Conservation (phyloP, 1,140 invertebrate genomes). For the Drosophila parvula region DNA sequence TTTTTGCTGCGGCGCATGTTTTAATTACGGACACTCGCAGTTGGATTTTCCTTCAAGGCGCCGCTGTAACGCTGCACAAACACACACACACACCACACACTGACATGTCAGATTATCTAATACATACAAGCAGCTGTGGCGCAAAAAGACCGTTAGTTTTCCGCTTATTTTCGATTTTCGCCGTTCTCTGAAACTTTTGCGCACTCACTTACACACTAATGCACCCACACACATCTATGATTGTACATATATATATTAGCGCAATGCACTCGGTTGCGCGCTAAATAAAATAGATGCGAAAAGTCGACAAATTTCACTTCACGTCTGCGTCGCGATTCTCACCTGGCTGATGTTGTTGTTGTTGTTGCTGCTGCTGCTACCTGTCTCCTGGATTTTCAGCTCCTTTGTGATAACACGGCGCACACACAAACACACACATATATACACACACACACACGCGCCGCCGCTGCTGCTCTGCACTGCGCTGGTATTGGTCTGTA, state of each 20-base stretch:
- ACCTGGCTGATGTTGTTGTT: conserved; percentile 17
- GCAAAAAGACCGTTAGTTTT: conserved; percentile 39
- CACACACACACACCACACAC: conserved; percentile 1
- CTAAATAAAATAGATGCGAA: conserved; percentile 53
- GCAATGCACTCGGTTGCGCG: conserved; percentile 18
- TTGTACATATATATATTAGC: neutral
- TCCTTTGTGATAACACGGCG: conserved; percentile 42
- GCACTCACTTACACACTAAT: conserved; percentile 17
- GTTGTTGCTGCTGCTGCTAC: neutral
- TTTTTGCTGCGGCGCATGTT: conserved; percentile 68
- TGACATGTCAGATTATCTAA: conserved; percentile 21
- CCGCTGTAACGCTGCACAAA: conserved; percentile 53
- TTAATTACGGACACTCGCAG: conserved; percentile 80
- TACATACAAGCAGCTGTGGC: conserved; percentile 11
- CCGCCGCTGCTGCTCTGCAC: conserved; percentile 35
- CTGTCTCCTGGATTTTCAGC: conserved; percentile 18
- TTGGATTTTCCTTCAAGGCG: conserved; percentile 51
- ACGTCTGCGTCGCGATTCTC: conserved; percentile 88
- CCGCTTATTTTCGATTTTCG: conserved; percentile 30
- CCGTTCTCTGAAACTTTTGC: conserved; percentile 37
- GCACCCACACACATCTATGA: conserved; percentile 12
- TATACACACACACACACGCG: conserved; percentile 17
- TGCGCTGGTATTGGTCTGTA: conserved; percentile 49
- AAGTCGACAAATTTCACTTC: conserved; percentile 88
- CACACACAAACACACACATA: conserved; percentile 1